Evolutionary conservation across 2,113 vertebrate species (phyloP), one percentile per base, ranked within the genome.

Genomic region (Cyprinodon brontotheroides): DNA sequence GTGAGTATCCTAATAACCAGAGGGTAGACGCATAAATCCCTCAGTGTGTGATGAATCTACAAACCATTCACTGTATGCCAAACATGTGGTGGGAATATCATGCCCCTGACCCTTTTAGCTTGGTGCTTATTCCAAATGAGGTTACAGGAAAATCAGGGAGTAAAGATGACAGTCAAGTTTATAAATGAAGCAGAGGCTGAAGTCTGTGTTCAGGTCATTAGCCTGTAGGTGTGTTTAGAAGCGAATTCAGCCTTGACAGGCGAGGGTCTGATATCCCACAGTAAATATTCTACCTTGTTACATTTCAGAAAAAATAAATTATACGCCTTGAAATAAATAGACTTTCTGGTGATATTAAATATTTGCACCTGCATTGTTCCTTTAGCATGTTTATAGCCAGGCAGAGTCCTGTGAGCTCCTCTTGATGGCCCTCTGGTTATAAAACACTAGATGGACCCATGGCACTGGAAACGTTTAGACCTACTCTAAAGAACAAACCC

Each of bases 381-480:
- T 63, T 61, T 22, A 17, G 11, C 68, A 45, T 41, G 37, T 75
- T 66, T 50, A 68, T 65, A 39, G 68, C 38, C 78, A 41, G 36
- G 57, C 81, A 74, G 43, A 39, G 67, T 81, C 65, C 60, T 20
- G 29, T 67, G 57, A 74, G 67, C 77, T 72, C 65, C 67, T 72
- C 73, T 68, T 68, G 47, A 61, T 83, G 78, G 84, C 81, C 76
- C 80, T 72, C 80, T 88, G 70, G 77, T 82, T 61, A 53, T 20
- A 66, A 61, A 79, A 82, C 86, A 82, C 85, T 79, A 88, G 80
- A 83, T 86, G 80, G 84, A 81, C 74, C 77, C 80, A 83, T 86
- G 89, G 87, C 83, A 85, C 82, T 83, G 72, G 74, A 84, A 75
- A 86, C 53, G 4, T 83, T n/a, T 11, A 65, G 66, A 60, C 73